Evolutionary conservation across 2,113 vertebrate species (phyloP).

Genomic region (Bos indicus): DNA sequence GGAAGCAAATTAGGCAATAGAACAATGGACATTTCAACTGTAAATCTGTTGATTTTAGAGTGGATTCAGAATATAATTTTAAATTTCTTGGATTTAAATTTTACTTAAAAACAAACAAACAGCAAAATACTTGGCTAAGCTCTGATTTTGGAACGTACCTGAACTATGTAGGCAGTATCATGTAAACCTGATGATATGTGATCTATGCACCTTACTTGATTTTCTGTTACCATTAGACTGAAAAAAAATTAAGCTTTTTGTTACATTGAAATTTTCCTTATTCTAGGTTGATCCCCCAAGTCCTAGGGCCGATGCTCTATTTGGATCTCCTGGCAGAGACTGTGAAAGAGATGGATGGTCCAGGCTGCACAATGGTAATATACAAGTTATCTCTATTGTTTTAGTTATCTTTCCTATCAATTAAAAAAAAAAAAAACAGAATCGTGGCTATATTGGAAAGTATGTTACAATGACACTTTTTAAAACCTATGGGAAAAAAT

Average conservation of each 20-base stretch:
- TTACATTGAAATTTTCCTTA: not conserved
- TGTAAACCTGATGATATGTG: not conserved
- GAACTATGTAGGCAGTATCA: not conserved
- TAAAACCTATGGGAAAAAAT: not conserved
- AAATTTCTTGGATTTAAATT: not conserved
- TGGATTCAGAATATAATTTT: not conserved
- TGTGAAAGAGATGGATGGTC: constrained; percentile 65
- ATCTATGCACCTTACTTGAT: not conserved
- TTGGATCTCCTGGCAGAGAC: constrained; percentile 57
- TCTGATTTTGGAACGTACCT: not conserved
- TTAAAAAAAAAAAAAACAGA: not conserved
- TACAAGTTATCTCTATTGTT: not conserved
- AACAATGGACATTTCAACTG: not conserved
- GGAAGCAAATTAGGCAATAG: not conserved
- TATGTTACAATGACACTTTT: not conserved
- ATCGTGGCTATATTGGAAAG: not conserved
- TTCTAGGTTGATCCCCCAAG: constrained; percentile 76
- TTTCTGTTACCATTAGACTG: not conserved
- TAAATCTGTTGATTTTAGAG: constrained; percentile 8
- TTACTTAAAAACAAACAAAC: not conserved
- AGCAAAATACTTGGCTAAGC: not conserved
- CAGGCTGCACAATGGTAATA: constrained; percentile 70
- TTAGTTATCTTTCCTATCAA: not conserved
- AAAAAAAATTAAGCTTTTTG: not conserved
- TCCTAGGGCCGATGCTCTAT: constrained; percentile 65